phyloP scores from a whole-genome alignment of 2,888 invertebrate species.

The Achlya flavicornis region DNA sequence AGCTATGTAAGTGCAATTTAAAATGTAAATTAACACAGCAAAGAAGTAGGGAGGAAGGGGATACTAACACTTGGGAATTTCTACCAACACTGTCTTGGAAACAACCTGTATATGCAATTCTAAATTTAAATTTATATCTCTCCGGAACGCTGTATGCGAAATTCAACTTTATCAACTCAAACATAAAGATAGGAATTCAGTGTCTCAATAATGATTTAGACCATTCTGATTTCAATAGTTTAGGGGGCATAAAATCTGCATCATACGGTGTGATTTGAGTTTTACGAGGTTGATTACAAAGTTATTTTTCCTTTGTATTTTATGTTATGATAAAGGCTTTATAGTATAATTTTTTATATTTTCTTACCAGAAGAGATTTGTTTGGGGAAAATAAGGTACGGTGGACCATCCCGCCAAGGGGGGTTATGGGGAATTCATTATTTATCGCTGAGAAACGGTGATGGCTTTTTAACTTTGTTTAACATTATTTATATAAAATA shows the following conservation, averaged over 20 bases:
- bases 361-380: constrained; percentile 73
- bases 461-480: constrained; percentile 48
- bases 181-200: constrained; percentile 15
- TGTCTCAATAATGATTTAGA: background rate
- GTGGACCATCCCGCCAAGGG: constrained; percentile 51
- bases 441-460: constrained; percentile 29
- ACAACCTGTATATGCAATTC: constrained; percentile 47
- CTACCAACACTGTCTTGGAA: constrained; percentile 71
- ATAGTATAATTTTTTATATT: constrained; percentile 64
- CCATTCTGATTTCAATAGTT: constrained; percentile 6
- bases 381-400: constrained; percentile 56
- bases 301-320: constrained; percentile 37
- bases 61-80: constrained; percentile 63
- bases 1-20: constrained; percentile 84
- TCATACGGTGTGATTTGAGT: constrained; percentile 31
- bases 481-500: background rate
- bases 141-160: constrained; percentile 13
- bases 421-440: constrained; percentile 44
- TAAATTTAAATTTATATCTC: constrained; percentile 14
- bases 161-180: background rate
- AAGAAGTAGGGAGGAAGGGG: constrained; percentile 74
- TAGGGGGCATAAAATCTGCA: constrained; percentile 39
- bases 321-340: constrained; percentile 50
- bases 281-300: constrained; percentile 26
- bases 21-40: constrained; percentile 84